Evolutionary conservation across 2,113 vertebrate species (phyloP), one percentile per base, ranked within the genome.

Genomic region (Paradisaea rubra): DNA sequence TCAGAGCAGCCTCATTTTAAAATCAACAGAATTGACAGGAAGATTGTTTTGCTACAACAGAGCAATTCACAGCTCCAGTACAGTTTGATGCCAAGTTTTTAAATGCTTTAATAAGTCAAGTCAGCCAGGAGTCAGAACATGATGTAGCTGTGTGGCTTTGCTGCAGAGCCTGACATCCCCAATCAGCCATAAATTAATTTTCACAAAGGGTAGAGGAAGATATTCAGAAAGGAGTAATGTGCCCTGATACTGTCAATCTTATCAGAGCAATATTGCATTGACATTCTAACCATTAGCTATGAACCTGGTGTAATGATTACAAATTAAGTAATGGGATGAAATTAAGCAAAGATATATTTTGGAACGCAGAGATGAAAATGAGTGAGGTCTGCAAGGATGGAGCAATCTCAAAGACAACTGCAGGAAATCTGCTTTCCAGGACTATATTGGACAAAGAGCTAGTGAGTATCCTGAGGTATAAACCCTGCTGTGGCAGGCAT

Each of bases 131-230:
- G 39, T 91, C 71, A 89, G 89, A 95, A 88, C 81, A 94, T 44
- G 68, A 64, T 90, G 85, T 94, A 94, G 85, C 42, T 86, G 54
- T 88, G 85, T 83, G 87, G 74, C 37, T 71, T 77, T 81, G 42
- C 79, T 88, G 57, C 42, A 74, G 74, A 70, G 30, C 20, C 71
- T 93, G 79, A 95, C 68, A 88, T 94, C 74, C 52, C 64, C 35
- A 80, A 35, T 86, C 94, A 88, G 39, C 35, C 52, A 95, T 89
- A 97, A 92, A 94, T 95, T 95, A 90, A 95, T 93, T 92, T 96
- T 81, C 65, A 93, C 59, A 90, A 91, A 92, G 56, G 64, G 17
- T 81, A 95, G 70, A 90, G 64, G 60, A 93, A 93, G 72, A 81
- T 52, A 68, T 74, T 86, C 39, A 54, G 53, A 82, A 91, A 86